These are phyloP conservation scores for Beris chalybata DNA, from an alignment of 2,888 invertebrate genomes.

Conservation along the genomic window DNA sequence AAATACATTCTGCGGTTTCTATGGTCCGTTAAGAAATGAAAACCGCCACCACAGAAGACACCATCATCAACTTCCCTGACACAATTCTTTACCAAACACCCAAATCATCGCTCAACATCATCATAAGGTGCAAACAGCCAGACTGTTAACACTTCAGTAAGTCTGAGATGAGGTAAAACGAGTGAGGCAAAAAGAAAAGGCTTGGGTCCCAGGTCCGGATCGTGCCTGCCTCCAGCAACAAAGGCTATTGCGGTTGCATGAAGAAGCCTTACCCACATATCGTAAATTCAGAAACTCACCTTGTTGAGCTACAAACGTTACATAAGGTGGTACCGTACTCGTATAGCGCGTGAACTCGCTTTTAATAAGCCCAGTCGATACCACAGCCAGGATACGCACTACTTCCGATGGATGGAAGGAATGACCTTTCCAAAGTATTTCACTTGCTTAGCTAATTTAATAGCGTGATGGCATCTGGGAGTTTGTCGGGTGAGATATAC, in stretches of 20 bases:
- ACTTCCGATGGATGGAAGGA: conserved; percentile 5
- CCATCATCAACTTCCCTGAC: background rate
- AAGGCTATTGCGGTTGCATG: conserved; percentile 10
- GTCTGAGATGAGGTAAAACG: background rate
- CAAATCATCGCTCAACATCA: conserved; percentile 9
- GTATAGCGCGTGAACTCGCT: too few species aligned
- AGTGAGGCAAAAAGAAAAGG: conserved; percentile 7
- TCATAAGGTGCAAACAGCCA: conserved; percentile 9
- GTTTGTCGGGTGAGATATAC: background rate
- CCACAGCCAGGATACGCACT: background rate
- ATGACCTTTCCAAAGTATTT: conserved; percentile 22
- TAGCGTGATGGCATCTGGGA: conserved; percentile 21
- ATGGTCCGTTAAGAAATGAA: too few species aligned
- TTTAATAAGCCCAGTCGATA: conserved; percentile 4
- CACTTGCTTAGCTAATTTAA: conserved; percentile 24
- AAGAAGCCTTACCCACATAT: background rate
- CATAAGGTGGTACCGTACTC: too few species aligned
- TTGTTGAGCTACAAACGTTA: too few species aligned
- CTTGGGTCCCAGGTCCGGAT: conserved; percentile 1
- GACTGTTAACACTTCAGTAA: conserved; percentile 20
- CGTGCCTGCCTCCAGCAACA: conserved; percentile 1
- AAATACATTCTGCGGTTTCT: too few species aligned
- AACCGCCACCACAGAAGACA: background rate
- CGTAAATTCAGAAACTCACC: too few species aligned
- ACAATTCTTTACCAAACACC: conserved; percentile 3